These are phyloP conservation scores for Lepidostoma basale DNA, from an alignment of 1,140 invertebrate genomes.

Conservation along the genomic window DNA sequence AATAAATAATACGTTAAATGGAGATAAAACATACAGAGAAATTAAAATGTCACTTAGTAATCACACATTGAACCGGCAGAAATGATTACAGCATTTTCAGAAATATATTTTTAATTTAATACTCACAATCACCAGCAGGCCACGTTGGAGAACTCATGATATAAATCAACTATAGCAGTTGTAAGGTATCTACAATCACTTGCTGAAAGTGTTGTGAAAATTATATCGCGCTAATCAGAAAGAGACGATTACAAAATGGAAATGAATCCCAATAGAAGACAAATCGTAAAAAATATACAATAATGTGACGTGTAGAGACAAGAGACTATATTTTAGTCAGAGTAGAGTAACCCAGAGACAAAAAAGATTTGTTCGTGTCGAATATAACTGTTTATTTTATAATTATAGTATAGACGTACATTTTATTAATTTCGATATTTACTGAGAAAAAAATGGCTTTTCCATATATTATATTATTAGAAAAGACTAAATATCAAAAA, in stretches of 20 bases:
- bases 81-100: conserved; percentile 5
- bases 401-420: too few species aligned
- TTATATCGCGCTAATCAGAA: neutral
- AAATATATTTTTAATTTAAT: conserved; percentile 3
- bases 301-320: conserved; percentile 25
- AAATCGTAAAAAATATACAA: conserved; percentile 30
- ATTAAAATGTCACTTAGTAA: neutral
- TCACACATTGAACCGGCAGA: neutral
- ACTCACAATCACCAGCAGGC: conserved; percentile 15
- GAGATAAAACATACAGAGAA: too few species aligned
- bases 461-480: too few species aligned
- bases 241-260: conserved; percentile 2
- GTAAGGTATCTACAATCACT: neutral
- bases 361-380: too few species aligned
- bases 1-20: too few species aligned
- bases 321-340: neutral
- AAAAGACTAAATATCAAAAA: too few species aligned
- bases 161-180: neutral
- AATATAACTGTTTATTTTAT: too few species aligned
- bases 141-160: conserved; percentile 18
- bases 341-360: neutral
- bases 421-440: too few species aligned
- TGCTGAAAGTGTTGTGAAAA: conserved; percentile 4
- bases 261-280: neutral
- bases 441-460: too few species aligned